phyloP scores from a whole-genome alignment of 1,140 invertebrate genomes.

The Orchesella cincta region DNA sequence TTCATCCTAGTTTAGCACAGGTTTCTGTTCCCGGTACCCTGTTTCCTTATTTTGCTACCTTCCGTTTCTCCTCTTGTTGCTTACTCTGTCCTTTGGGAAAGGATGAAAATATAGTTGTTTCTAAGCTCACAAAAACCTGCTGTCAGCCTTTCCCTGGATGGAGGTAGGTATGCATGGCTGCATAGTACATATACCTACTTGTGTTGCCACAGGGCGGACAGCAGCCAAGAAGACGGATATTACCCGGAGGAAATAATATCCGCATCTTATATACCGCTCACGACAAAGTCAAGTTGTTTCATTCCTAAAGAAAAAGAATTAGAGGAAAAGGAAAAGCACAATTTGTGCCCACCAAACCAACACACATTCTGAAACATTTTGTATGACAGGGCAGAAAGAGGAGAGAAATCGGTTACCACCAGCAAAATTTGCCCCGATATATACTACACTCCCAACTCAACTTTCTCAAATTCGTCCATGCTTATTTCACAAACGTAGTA shows the following conservation, averaged over 20 bases:
- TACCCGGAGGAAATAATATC: slow-evolving; percentile 28
- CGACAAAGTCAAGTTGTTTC: slow-evolving; percentile 24
- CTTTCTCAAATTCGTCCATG: neutral
- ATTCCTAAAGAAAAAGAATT: neutral
- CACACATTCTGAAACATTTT: neutral
- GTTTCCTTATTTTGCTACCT: too few species aligned
- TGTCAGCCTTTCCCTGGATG: too few species aligned
- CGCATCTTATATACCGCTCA: neutral
- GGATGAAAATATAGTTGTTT: slow-evolving; percentile 21
- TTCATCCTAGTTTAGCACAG: neutral
- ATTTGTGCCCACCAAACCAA: neutral
- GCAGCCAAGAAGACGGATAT: slow-evolving; percentile 25
- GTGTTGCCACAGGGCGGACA: slow-evolving; percentile 19
- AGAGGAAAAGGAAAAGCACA: neutral
- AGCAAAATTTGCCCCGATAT: neutral
- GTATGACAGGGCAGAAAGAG: slow-evolving; percentile 23
- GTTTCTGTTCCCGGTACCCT: neutral
- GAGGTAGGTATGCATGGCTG: too few species aligned
- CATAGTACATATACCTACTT: neutral
- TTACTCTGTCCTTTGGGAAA: slow-evolving; percentile 9
- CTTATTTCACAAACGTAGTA: neutral
- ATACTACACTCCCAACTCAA: neutral
- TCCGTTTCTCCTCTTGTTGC: slow-evolving; percentile 1
- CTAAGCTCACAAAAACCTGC: slow-evolving; percentile 1
- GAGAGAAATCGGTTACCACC: slow-evolving; percentile 19